phyloP scores from a whole-genome alignment of 2,888 invertebrate genomes.

The Operophtera brumata region DNA sequence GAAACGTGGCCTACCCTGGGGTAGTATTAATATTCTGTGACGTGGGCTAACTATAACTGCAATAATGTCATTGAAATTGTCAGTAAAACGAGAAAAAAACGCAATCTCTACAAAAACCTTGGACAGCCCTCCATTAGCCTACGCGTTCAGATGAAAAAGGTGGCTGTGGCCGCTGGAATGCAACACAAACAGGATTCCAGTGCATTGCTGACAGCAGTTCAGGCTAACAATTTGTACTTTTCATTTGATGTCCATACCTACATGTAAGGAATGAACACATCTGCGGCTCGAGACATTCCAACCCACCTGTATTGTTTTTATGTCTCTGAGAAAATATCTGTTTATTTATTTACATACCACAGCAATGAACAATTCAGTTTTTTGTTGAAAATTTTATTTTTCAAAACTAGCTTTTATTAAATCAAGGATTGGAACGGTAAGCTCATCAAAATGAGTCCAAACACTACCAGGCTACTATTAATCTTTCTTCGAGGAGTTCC shows the following conservation, averaged over 20 bases:
- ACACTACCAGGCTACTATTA: too few relatives aligned
- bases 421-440: too few relatives aligned
- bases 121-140: constrained; percentile 13
- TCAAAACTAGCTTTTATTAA: too few relatives aligned
- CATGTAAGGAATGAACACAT: constrained; percentile 4
- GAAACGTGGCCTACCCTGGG: too few relatives aligned
- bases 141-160: constrained; percentile 29
- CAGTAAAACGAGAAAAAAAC: constrained; percentile 19
- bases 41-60: neutral
- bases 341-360: neutral
- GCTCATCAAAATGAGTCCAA: too few relatives aligned
- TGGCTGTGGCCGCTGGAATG: constrained; percentile 33
- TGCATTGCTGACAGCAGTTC: constrained; percentile 21
- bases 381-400: too few relatives aligned
- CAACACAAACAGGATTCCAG: constrained; percentile 45
- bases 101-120: constrained; percentile 13
- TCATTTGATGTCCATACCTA: constrained; percentile 4
- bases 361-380: neutral
- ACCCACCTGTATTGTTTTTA: constrained; percentile 1
- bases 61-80: constrained; percentile 10
- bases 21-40: too few relatives aligned
- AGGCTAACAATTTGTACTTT: constrained; percentile 13
- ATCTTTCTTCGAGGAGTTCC: too few relatives aligned
- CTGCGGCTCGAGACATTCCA: constrained; percentile 4
- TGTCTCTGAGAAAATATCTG: neutral